Evolutionary conservation across 2,113 vertebrate genomes (phyloP).

Genomic region (Chiloscyllium plagiosum): DNA sequence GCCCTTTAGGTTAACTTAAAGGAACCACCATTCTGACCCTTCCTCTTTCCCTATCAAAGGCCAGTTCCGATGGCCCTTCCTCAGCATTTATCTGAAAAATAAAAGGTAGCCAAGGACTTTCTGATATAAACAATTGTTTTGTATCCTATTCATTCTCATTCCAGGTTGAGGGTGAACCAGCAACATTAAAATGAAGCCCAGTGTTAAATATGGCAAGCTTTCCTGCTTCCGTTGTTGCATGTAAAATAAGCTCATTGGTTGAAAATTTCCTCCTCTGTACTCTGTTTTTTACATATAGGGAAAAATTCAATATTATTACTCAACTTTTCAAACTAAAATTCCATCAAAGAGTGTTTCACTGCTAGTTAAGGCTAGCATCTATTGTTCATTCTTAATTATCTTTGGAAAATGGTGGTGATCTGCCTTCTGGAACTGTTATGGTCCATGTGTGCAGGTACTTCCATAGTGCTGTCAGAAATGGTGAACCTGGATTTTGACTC

Average conservation of each 20-base stretch:
- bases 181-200: neutral
- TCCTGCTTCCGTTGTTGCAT: neutral
- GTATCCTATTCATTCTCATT: neutral
- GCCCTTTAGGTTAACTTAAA: neutral
- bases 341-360: too few species aligned
- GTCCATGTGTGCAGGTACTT: too few species aligned
- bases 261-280: neutral
- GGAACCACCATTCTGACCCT: neutral
- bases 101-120: neutral
- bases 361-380: too few species aligned
- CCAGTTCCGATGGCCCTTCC: neutral
- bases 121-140: neutral
- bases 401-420: too few species aligned
- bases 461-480: too few species aligned
- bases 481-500: too few species aligned
- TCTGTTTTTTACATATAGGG: neutral
- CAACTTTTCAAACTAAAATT: too few species aligned
- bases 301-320: neutral
- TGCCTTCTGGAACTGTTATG: too few species aligned
- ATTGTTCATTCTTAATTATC: too few species aligned
- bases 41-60: neutral
- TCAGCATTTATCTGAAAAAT: neutral
- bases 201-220: neutral
- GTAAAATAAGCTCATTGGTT: neutral
- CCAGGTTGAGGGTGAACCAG: neutral